These are phyloP conservation scores for Taurulus bubalis DNA, from an alignment of 2,113 vertebrate genomes.

Conservation along the genomic window DNA sequence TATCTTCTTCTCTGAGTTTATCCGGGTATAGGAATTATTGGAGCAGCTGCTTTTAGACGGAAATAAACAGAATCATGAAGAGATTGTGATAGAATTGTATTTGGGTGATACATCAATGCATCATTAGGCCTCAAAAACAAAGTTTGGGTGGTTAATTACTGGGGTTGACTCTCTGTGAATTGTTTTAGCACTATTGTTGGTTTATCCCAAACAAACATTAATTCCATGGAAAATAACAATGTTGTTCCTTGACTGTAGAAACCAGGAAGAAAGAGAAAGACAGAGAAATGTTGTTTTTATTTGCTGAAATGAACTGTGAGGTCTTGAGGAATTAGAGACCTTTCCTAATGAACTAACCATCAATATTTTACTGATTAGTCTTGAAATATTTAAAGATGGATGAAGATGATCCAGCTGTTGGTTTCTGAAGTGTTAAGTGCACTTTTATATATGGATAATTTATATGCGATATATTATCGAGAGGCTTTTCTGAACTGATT, in stretches of 20 bases:
- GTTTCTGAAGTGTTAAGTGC: neutral
- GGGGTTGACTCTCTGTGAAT: slow-evolving; percentile 33
- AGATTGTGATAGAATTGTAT: slow-evolving; percentile 53
- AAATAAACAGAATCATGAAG: slow-evolving; percentile 71
- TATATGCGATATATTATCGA: neutral
- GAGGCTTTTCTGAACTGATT: neutral
- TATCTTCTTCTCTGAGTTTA: slow-evolving; percentile 71
- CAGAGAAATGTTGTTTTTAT: neutral
- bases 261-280: too few species aligned
- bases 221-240: slow-evolving; percentile 32
- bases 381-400: slow-evolving; percentile 88
- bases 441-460: neutral
- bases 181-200: slow-evolving; percentile 18
- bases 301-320: slow-evolving; percentile 28
- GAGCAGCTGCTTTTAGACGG: slow-evolving; percentile 64
- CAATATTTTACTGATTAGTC: slow-evolving; percentile 86
- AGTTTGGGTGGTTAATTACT: slow-evolving; percentile 64
- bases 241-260: slow-evolving; percentile 14
- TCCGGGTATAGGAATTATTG: slow-evolving; percentile 61
- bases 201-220: slow-evolving; percentile 28
- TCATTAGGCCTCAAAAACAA: slow-evolving; percentile 68
- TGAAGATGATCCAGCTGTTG: slow-evolving; percentile 83
- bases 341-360: slow-evolving; percentile 84
- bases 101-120: slow-evolving; percentile 56
- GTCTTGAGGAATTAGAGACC: slow-evolving; percentile 76